A percentile compares a stretch with the other conserved stretches of the same genome.
Conservation (phyloP, 2,797 vertebrate species). For the Moxostoma hubbsi region DNA sequence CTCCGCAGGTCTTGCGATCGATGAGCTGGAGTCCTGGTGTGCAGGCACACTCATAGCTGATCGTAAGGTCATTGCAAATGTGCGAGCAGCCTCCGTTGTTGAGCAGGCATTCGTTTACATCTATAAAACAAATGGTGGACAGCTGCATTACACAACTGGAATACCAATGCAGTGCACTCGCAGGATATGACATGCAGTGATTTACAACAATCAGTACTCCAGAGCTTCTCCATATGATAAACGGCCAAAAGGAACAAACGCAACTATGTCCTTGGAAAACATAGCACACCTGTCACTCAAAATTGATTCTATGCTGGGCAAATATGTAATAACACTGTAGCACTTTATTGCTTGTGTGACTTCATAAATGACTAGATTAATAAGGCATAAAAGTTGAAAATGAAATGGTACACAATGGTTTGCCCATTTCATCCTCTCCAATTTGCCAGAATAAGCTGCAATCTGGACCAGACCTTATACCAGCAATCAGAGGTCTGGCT, state of each 20-base stretch:
- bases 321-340: not conserved
- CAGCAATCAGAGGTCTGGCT: too few species aligned
- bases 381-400: too few species aligned
- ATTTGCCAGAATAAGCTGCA: too few species aligned
- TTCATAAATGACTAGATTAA: too few species aligned
- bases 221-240: not conserved
- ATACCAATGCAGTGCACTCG: slow-evolving; percentile 16
- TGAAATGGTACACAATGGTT: too few species aligned
- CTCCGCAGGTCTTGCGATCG: slow-evolving; percentile 94
- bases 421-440: too few species aligned
- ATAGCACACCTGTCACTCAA: not conserved
- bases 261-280: slow-evolving; percentile 27
- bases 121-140: slow-evolving; percentile 70
- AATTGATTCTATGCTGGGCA: not conserved
- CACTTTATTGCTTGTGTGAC: not conserved
- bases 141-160: not conserved
- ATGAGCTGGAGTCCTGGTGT: slow-evolving; percentile 93
- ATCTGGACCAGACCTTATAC: too few species aligned
- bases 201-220: slow-evolving; percentile 16
- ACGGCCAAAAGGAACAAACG: not conserved
- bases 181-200: slow-evolving; percentile 7
- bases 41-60: slow-evolving; percentile 94
- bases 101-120: slow-evolving; percentile 89
- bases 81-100: slow-evolving; percentile 98
- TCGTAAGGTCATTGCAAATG: slow-evolving; percentile 90